Conservation (phyloP, 2,797 vertebrate species). For the Denticeps clupeoides region DNA sequence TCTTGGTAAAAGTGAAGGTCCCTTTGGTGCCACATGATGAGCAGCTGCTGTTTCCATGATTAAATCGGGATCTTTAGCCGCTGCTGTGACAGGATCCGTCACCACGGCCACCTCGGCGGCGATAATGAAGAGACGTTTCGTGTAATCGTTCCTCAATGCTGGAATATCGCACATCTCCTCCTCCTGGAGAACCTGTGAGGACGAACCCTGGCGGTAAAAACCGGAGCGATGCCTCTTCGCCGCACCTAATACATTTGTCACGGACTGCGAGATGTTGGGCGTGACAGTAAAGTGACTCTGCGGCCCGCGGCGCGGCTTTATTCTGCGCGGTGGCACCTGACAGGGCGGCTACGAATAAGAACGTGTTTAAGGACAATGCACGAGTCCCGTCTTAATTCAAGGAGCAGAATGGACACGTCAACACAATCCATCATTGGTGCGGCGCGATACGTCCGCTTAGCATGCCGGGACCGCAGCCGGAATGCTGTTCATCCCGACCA, state of each 20-base stretch:
- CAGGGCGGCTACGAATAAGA: slow-evolving; percentile 63
- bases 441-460: slow-evolving; percentile 38
- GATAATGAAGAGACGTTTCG: too few relatives aligned
- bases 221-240: slow-evolving; percentile 36
- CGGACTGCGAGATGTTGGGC: slow-evolving; percentile 30
- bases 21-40: too few relatives aligned
- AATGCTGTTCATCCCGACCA: too few relatives aligned
- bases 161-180: too few relatives aligned
- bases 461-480: slow-evolving; percentile 52
- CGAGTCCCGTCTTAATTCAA: slow-evolving; percentile 54
- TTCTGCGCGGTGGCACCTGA: slow-evolving; percentile 45
- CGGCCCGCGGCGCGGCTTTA: slow-evolving; percentile 11
- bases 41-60: too few relatives aligned
- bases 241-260: slow-evolving; percentile 44
- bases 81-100: too few relatives aligned
- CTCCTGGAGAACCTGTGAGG: too few relatives aligned
- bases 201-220: slow-evolving; percentile 40
- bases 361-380: slow-evolving; percentile 66
- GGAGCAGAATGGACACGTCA: slow-evolving; percentile 71
- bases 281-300: slow-evolving; percentile 26
- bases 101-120: too few relatives aligned
- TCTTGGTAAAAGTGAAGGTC: too few relatives aligned
- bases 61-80: too few relatives aligned
- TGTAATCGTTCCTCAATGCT: too few relatives aligned
- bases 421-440: slow-evolving; percentile 59